phyloP scores from a whole-genome alignment of 2,113 vertebrate genomes.

The Eubucco bourcierii region DNA sequence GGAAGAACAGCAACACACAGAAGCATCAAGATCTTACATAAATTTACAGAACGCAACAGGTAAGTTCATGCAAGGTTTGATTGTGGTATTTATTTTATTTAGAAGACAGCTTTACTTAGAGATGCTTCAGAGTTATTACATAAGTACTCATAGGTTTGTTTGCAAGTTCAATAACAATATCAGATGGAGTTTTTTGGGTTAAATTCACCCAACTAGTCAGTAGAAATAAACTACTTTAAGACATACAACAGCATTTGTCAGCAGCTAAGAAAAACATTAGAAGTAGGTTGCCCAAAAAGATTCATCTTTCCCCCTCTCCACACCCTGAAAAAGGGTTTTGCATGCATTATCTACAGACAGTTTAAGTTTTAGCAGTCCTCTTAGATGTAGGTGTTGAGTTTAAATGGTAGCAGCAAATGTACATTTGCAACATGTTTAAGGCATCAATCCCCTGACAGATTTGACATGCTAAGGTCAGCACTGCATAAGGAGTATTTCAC shows the following conservation, averaged over 20 bases:
- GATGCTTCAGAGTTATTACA: neutral
- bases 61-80: neutral
- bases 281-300: neutral
- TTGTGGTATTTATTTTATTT: neutral
- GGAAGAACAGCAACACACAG: neutral
- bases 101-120: neutral
- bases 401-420: constrained; percentile 5
- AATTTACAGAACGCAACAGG: neutral
- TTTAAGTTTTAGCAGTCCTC: neutral
- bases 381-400: neutral
- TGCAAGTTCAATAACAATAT: neutral
- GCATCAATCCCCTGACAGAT: neutral
- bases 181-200: neutral
- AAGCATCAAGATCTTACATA: neutral
- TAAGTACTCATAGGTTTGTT: neutral
- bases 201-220: neutral
- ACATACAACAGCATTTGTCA: neutral
- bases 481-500: neutral
- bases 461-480: neutral
- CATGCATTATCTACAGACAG: neutral
- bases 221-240: neutral
- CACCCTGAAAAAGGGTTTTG: neutral
- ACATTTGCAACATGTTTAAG: neutral
- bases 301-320: neutral
- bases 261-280: neutral